Base-by-base conservation (phyloP, 2,113 vertebrate genomes). In the Glaucidium brasilianum region DNA sequence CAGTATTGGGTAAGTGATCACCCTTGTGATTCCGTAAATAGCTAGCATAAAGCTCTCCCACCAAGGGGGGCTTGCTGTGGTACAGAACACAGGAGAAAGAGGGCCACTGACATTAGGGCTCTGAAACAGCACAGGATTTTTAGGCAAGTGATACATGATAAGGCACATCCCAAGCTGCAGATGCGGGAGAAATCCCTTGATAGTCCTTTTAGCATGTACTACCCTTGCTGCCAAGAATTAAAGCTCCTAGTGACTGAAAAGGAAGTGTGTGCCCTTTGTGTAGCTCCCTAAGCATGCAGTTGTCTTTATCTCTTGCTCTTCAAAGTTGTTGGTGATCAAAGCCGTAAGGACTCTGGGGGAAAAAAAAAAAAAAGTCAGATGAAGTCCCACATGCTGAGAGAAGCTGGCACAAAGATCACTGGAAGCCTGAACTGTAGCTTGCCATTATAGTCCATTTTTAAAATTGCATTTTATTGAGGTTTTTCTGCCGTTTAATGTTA, bases 281-380 rank as follows among this genome's bases (percentile, higher is more conserved):
- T 87, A 85, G 81, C 73, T 94, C 90, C 32, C 37, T 62, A 37
- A 92, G 85, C 75, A 71, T 43, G 53, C 80, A 43, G 60, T 94
- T n/a, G 30, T 85, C 77, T 92, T 80, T 96, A 89, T 94, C 73
- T 60, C 68, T 91, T 68, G 69, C 64, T 94, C 86, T 94, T 96
- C 89, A 90, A 79, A 97, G 89, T 75, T 82, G 23, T 20, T 82
- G 64, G 64, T 89, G 95, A 94, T 96, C 76, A 97, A 92, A 97
- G 94, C 92, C 76, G 32, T 45, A 53, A 89, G 6, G 20, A 69
- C 80, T 87, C 34, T 49, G 67, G 62, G n/a, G n/a, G n/a, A n/a
- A n/a, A n/a, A n/a, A n/a, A 80, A 47, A 47, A 47, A 49, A 77
- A 87, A 92, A 83, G 29, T 81, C 52, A 41, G n/a, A 37, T 69